Base-by-base conservation (phyloP, 1,140 invertebrate genomes). In the Battus philenor region DNA sequence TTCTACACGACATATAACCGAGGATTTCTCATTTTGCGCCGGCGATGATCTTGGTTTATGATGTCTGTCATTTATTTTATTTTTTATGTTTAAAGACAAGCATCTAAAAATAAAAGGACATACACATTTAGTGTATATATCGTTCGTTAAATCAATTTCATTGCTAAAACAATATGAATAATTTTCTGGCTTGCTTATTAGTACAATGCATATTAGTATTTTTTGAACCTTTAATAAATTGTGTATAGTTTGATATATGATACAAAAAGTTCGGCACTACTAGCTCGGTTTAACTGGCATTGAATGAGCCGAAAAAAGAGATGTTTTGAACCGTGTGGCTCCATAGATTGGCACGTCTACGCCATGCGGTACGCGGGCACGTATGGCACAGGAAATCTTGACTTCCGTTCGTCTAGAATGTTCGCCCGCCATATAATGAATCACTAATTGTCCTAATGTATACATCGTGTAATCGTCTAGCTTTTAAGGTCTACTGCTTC, bases 371-470 rank as follows among this genome's bases (percentile, higher is more conserved):
- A 32, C 34, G 32, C 45, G 17, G 32, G 43, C 59, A 43, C 22
- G 59, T 66, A 66, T 59, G 62, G 59, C 51, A 68, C 70, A 71
- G 76, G 76, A 80, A 69, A 75, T 73, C 73, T 71, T 32, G 47
- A 70, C 76, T 79, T 77, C 78, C 75, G 71, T 9, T 55, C 61
- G 69, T 69, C 71, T 81, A 69, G 62, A 66, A 66, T 64, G 60
- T 71, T 68, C 63, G 67, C 67, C 55, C 27, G 54, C 73, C 73
- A 80, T 65, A 76, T 72, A 70, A 74, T 79, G 72, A 69, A 77
- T 58, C 54, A 52, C 55, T 71, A 64, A 66, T 65, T 69, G 64
- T 64, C 60, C 62, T 46, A 49, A 27, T 43, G 54, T 53, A 58
- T 55, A 63, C 67, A 61, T 66, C 61, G 70, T 61, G 65, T 66